Base-by-base conservation (phyloP, 2,888 invertebrate species). In the Melitaea athalia region DNA sequence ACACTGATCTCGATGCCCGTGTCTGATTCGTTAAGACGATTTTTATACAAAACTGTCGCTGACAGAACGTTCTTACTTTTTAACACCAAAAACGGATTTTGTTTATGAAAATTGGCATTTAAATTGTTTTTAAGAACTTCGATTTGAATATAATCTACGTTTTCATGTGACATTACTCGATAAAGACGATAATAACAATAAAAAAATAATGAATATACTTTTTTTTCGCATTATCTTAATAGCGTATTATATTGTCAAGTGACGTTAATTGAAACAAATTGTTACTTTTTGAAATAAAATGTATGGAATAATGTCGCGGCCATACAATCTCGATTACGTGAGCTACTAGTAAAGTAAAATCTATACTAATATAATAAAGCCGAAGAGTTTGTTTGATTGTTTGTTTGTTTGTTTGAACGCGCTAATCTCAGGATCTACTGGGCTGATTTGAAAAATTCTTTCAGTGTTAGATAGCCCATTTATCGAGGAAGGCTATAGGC, bases 131-230 rank as follows among this genome's bases (percentile, higher is more conserved):
- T 57, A 42, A 57, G 8, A n/a, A 57, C 57, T 38, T 42, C 42
- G 15, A 57, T 57, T 33, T 57, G n/a, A 42, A 57, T 57, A 42
- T 57, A 57, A 57, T 57, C 57, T 57, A 57, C 57, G 57, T 57
- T 38, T 57, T 57, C 38, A 57, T 57, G 57, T 42, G 57, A 42
- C 57, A 55, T 8, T 8, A 42, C n/a, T 57, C 57, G 57, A 57
- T 57, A 15, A 15, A 42, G 38, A 15, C 10, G 11, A 42, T 57
- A 57, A 57, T 38, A 57, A 42, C 42, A 42, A 15, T 15, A 33
- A 53, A 57, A n/a, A 42, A 57, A n/a, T 7, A 38, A 38, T n/a
- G 33, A 42, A 10, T 38, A 38, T 15, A 57, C 15, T 57, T 15
- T 14, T n/a, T 10, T n/a, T 15, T 15, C 42, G 42, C 38, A 38